Base-by-base conservation (phyloP, 2,797 vertebrate species). In the Siniperca obscura region DNA sequence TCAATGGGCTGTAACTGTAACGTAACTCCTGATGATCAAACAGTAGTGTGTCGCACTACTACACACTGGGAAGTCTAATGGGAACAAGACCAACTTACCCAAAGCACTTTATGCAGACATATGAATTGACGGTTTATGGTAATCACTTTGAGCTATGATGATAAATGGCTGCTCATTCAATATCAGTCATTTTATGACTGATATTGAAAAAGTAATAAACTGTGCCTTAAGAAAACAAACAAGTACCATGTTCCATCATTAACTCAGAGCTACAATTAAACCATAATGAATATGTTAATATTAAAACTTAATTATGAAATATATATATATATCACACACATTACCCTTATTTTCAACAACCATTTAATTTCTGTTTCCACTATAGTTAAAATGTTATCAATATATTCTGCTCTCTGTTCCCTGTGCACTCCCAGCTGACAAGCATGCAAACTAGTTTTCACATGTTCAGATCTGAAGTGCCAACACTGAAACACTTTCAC, bases 371-470 rank as follows among this genome's bases (percentile, higher is more conserved):
- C 9, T 59, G 3, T 38, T 38, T 17, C 13, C 10, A 36, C 0
- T 14, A 16, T 11, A 70, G 34, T 57, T 52, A 13, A 38, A 42
- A 22, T 34, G 13, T 50, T 50, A 36, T 59, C 0, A 34, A 25
- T 55, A 64, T 3, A 19, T 4, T 48, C 17, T 52, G 36, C 11
- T 40, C 13, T 44, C 5, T 64, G 56, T 74, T 69, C 9, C 9
- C n/a, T 46, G 16, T 13, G 22, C 19, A 61, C 36, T 36, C 48
- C 64, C 72, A 74, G 30, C 53, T 70, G 56, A 67, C 53, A 72
- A 67, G 55, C 69, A 59, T 53, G 62, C n/a, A 77, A 48, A 82
- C 81, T 61, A 77, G 71, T 87, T 86, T 70, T 52, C 68, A 86
- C 83, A 77, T 73, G 85, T 84, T 72, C 25, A 59, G 4, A 55